These are phyloP conservation scores for Acrocera orbiculus DNA, from an alignment of 2,888 invertebrate species.

Conservation along the genomic window DNA sequence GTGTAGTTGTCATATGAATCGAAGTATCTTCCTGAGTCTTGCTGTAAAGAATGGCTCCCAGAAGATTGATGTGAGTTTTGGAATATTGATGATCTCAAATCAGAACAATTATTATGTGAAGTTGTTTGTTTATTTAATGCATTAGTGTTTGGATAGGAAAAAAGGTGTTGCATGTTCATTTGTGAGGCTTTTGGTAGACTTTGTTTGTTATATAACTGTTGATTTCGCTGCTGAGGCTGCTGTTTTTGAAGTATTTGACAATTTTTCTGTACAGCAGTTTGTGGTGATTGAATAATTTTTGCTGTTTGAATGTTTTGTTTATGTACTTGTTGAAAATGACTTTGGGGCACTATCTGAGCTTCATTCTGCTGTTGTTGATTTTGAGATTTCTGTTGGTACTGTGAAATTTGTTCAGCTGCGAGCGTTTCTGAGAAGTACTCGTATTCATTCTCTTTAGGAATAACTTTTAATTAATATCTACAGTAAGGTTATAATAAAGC, in stretches of 20 bases:
- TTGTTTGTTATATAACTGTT: constrained; percentile 19
- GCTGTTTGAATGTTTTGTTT: too few relatives aligned
- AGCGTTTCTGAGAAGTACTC: constrained; percentile 33
- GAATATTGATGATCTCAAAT: constrained; percentile 26
- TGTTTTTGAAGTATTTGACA: constrained; percentile 15
- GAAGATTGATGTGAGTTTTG: constrained; percentile 30
- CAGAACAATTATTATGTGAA: constrained; percentile 21
- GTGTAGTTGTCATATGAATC: constrained; percentile 23
- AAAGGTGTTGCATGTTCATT: neutral
- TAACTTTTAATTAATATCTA: too few relatives aligned
- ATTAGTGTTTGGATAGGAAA: too few relatives aligned
- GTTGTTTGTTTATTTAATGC: constrained; percentile 15
- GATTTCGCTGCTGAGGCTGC: constrained; percentile 18
- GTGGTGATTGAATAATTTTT: constrained; percentile 7
- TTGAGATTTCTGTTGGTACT: constrained; percentile 22
- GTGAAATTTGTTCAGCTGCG: constrained; percentile 33
- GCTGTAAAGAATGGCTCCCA: constrained; percentile 11
- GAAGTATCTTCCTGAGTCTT: constrained; percentile 14
- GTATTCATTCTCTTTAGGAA: constrained; percentile 27
- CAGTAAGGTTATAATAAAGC: too few relatives aligned
- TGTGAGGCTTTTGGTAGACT: neutral
- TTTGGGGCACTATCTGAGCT: neutral
- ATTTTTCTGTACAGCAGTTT: constrained; percentile 14
- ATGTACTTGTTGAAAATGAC: constrained; percentile 14
- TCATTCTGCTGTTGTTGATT: constrained; percentile 2